phyloP scores from a whole-genome alignment of 2,888 invertebrate genomes.

The Pandemis cinnamomeana region DNA sequence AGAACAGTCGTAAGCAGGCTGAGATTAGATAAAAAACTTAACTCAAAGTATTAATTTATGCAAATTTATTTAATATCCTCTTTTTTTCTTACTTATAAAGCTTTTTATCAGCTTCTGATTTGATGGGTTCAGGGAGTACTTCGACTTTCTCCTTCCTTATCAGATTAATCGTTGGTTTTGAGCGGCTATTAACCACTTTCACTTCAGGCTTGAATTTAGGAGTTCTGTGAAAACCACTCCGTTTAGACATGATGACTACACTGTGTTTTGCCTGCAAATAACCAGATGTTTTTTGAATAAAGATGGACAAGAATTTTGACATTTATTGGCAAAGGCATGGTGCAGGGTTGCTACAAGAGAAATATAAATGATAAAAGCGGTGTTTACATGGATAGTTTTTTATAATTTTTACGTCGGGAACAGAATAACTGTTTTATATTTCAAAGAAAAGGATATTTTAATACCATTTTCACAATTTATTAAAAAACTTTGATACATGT shows the following conservation, averaged over 20 bases:
- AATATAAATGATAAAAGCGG: not conserved
- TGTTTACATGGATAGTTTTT: not conserved
- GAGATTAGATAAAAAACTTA: not conserved
- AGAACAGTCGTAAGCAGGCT: not conserved
- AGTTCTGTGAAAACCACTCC: conserved; percentile 68
- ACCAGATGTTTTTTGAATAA: conserved; percentile 76
- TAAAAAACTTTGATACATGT: too few species aligned
- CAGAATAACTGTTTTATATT: too few species aligned
- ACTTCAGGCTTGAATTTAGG: conserved; percentile 77
- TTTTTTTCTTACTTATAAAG: conserved; percentile 86
- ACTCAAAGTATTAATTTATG: not conserved
- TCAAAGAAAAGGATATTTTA: too few species aligned
- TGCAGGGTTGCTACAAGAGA: conserved; percentile 50
- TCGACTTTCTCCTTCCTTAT: conserved; percentile 72
- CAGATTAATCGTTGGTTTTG: conserved; percentile 56
- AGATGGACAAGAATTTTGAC: conserved; percentile 78
- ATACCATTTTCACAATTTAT: too few species aligned
- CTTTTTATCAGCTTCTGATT: conserved; percentile 91
- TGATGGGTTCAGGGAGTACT: conserved; percentile 85
- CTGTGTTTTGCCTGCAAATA: conserved; percentile 59
- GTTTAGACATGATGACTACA: conserved; percentile 69
- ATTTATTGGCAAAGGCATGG: conserved; percentile 63
- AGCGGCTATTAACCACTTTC: conserved; percentile 59
- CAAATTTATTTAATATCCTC: not conserved
- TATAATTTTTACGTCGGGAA: not conserved